phyloP scores from a whole-genome alignment of 1,140 invertebrate genomes.

The Trichonephila inaurata region DNA sequence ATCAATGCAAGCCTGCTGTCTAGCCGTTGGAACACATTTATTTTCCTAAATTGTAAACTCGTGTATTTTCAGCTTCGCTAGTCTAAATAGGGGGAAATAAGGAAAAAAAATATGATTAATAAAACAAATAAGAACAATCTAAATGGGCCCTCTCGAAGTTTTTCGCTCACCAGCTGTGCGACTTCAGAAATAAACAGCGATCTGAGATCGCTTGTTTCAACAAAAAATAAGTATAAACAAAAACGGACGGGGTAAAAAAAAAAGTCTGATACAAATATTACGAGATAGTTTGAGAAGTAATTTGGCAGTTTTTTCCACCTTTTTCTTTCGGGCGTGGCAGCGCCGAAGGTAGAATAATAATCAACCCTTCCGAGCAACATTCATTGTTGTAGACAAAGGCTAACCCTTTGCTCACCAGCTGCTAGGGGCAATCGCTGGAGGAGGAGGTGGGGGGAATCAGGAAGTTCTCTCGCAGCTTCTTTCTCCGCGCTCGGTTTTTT shows the following conservation, averaged over 20 bases:
- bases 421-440: conserved; percentile 65
- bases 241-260: conserved; percentile 50
- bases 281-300: conserved; percentile 71
- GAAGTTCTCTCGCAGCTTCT: conserved; percentile 59
- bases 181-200: conserved; percentile 67
- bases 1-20: conserved; percentile 70
- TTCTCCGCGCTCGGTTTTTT: conserved; percentile 36
- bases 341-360: conserved; percentile 66
- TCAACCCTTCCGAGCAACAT: conserved; percentile 42
- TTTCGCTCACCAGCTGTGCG: conserved; percentile 69
- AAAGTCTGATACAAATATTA: conserved; percentile 68
- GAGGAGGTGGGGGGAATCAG: conserved; percentile 41
- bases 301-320: conserved; percentile 64
- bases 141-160: conserved; percentile 42
- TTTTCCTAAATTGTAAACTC: conserved; percentile 72
- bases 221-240: conserved; percentile 42
- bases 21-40: conserved; percentile 49
- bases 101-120: conserved; percentile 14
- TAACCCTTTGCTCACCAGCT: conserved; percentile 75
- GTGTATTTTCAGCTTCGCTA: conserved; percentile 44
- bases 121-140: conserved; percentile 27
- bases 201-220: conserved; percentile 53
- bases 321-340: conserved; percentile 61
- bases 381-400: conserved; percentile 70
- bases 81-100: conserved; percentile 55